Evolutionary conservation across 2,888 invertebrate genomes (phyloP), one percentile per base, ranked within the genome.

Genomic region (Hydrotaea diabolus): DNA sequence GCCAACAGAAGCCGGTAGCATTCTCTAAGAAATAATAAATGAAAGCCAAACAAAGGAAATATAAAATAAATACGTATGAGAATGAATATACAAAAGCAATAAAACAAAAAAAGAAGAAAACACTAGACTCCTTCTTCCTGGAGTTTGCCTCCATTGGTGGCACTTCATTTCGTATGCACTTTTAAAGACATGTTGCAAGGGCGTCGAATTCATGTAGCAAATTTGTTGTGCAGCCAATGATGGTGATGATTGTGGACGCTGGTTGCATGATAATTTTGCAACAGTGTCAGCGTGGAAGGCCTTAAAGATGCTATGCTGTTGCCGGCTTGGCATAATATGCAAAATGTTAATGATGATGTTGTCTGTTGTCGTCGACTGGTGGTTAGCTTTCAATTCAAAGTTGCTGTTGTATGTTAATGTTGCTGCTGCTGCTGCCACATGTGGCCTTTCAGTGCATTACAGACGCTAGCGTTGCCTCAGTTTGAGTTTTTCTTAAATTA

Each of bases 161-260:
- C 13, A 69, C 55, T 76, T 74, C 46, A 72, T 84, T 78, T 69
- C 49, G 23, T 64, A 79, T 85, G 81, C 73, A 82, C 73, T 85
- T 85, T 82, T 74, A 46, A 69, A 77, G 79, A 46, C 39, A 82
- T 79, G 59, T 79, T 79, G 81, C 84, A 85, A 85, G 79, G 75
- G 84, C 82, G 53, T 79, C 69, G 19, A 23, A 46, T 39, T 46
- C 21, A 69, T 43, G 69, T 39, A 69, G 43, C 31, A 31, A 39
- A 46, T 23, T 69, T 43, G 39, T 31, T 23, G 39, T 4, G 31
- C 39, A 66, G 39, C 66, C 66, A 66, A 66, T 69, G 69, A 46
- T 66, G 21, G 36, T 59, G 59, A 59, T 4, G 59, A 59, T 26
- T 23, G 26, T 26, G 59, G 39, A 39, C 39, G 39, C 8, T 13